A percentile compares a stretch with the other conserved stretches of the same genome.
Evolutionary conservation across 2,113 vertebrate genomes (phyloP).

Genomic region (Mesoclemmys tuberculata): DNA sequence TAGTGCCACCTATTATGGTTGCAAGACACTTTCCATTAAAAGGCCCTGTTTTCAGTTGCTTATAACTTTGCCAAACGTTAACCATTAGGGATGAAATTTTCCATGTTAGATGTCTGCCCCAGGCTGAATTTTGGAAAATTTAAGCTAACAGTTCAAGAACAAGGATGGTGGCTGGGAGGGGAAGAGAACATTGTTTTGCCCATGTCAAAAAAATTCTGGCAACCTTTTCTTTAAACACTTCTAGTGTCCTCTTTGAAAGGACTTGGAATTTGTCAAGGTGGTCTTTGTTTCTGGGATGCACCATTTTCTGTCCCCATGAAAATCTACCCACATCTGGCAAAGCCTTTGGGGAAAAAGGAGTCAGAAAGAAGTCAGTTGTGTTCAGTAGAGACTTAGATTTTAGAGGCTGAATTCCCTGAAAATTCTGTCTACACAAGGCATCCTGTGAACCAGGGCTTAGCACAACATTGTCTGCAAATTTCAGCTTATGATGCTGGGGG

Average conservation of each 20-base stretch:
- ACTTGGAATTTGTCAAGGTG: neutral
- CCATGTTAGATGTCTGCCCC: neutral
- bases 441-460: neutral
- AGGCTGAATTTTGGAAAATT: too few relatives aligned
- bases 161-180: neutral
- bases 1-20: too few relatives aligned
- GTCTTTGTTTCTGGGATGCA: neutral
- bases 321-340: neutral
- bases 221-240: neutral
- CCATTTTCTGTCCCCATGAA: neutral
- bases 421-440: neutral
- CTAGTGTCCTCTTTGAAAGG: neutral
- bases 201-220: neutral
- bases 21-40: neutral
- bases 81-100: neutral
- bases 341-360: neutral
- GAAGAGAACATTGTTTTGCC: neutral
- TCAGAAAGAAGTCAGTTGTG: neutral
- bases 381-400: neutral
- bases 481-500: neutral
- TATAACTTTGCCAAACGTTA: neutral
- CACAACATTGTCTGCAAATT: neutral
- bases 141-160: too few relatives aligned
- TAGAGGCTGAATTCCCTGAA: neutral
- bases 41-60: neutral